These are phyloP conservation scores for Cataglyphis albicans DNA, from an alignment of 2,888 invertebrate species.

Conservation along the genomic window DNA sequence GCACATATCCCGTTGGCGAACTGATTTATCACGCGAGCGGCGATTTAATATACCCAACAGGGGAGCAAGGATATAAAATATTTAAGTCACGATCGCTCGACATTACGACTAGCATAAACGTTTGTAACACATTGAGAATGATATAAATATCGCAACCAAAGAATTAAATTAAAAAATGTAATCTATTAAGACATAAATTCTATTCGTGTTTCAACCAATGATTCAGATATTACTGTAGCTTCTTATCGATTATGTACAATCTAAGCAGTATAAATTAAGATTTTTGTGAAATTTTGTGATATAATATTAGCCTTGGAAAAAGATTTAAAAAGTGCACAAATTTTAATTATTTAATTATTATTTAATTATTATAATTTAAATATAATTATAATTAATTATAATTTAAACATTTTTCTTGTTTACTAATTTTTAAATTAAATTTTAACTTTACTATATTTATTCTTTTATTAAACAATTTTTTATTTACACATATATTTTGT, in stretches of 20 bases:
- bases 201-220: not conserved
- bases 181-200: slow-evolving; percentile 16
- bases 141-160: not conserved
- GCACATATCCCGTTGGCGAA: slow-evolving; percentile 39
- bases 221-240: not conserved
- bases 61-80: slow-evolving; percentile 37
- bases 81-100: slow-evolving; percentile 41
- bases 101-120: slow-evolving; percentile 2
- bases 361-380: too few species aligned
- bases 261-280: not conserved
- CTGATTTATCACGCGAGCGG: slow-evolving; percentile 47
- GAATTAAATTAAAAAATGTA: not conserved
- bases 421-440: too few species aligned
- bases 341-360: not conserved
- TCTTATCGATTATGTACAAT: not conserved
- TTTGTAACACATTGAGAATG: not conserved
- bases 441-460: too few species aligned
- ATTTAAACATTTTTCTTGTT: too few species aligned
- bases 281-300: not conserved
- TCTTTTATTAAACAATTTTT: not conserved
- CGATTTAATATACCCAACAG: slow-evolving; percentile 41
- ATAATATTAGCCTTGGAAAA: not conserved
- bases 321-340: not conserved
- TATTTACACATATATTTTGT: not conserved
- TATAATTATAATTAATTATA: too few species aligned